phyloP scores from a whole-genome alignment of 2,888 invertebrate species.

The Anarsia innoxiella region DNA sequence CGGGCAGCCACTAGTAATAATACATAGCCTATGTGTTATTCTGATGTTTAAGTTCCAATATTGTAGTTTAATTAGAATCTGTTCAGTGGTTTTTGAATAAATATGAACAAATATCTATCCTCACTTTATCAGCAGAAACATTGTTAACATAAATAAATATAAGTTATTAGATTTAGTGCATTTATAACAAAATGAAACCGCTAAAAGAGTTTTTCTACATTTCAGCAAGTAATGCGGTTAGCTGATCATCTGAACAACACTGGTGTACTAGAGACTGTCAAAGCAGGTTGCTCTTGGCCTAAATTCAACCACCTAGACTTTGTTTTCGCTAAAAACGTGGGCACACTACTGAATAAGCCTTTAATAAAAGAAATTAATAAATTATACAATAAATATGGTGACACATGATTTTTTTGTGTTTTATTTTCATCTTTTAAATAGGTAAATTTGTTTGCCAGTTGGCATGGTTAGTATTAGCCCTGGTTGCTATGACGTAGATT shows the following conservation, averaged over 20 bases:
- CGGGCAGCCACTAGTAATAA: too few species aligned
- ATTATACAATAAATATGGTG: slow-evolving; percentile 50
- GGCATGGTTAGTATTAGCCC: background rate
- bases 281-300: slow-evolving; percentile 47
- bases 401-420: slow-evolving; percentile 22
- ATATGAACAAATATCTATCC: too few species aligned
- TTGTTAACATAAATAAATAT: too few species aligned
- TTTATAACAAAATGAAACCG: too few species aligned
- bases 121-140: too few species aligned
- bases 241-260: slow-evolving; percentile 38
- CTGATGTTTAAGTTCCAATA: too few species aligned
- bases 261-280: slow-evolving; percentile 41
- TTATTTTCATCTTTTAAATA: slow-evolving; percentile 13
- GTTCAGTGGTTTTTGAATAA: too few species aligned
- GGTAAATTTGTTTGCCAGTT: too few species aligned
- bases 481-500: background rate
- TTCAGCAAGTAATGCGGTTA: slow-evolving; percentile 53
- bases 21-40: too few species aligned
- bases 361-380: slow-evolving; percentile 38
- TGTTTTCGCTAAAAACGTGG: slow-evolving; percentile 56
- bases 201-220: too few species aligned
- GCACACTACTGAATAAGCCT: slow-evolving; percentile 46
- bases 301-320: slow-evolving; percentile 69
- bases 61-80: too few species aligned
- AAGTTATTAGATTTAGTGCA: too few species aligned